A percentile compares a stretch with the other conserved stretches of the same genome.
Conservation (phyloP, 2,888 invertebrate species). For the Clostera curtula region DNA sequence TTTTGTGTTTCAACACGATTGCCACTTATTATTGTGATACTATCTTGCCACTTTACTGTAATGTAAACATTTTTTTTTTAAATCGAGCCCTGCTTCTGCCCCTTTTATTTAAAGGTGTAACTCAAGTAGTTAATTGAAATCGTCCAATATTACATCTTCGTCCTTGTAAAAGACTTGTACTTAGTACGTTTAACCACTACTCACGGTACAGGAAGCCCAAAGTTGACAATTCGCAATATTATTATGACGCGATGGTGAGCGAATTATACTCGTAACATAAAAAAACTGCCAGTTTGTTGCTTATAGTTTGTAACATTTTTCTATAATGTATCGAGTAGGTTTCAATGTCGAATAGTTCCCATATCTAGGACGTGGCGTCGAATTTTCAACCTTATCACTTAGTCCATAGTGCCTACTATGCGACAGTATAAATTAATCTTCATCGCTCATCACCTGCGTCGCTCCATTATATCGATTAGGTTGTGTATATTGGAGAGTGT, state of each 20-base stretch:
- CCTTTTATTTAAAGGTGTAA: conserved; percentile 28
- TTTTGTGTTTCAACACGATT: conserved; percentile 41
- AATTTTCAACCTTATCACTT: no score
- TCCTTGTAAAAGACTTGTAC: conserved; percentile 72
- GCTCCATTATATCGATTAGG: conserved; percentile 46
- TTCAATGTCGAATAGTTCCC: conserved; percentile 16
- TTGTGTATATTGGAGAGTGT: conserved; percentile 48
- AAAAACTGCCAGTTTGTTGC: conserved; percentile 22
- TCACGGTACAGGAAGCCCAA: conserved; percentile 38
- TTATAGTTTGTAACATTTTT: conserved; percentile 14
- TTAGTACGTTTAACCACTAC: conserved; percentile 53
- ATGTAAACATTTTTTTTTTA: conserved; percentile 27
- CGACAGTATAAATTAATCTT: no score
- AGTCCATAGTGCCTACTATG: no score
- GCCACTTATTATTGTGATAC: conserved; percentile 60
- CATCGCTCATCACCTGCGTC: conserved; percentile 41
- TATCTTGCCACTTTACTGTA: conserved; percentile 60
- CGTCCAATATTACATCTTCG: conserved; percentile 72
- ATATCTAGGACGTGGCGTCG: conserved; percentile 24
- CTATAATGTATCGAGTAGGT: conserved; percentile 19
- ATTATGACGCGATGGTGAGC: conserved; percentile 36
- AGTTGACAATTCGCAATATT: conserved; percentile 24
- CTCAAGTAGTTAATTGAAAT: conserved; percentile 51
- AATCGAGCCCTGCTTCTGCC: conserved; percentile 43
- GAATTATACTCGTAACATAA: conserved; percentile 14